These are phyloP conservation scores for Odontocerum albicorne DNA, from an alignment of 2,888 invertebrate species.

Conservation along the genomic window DNA sequence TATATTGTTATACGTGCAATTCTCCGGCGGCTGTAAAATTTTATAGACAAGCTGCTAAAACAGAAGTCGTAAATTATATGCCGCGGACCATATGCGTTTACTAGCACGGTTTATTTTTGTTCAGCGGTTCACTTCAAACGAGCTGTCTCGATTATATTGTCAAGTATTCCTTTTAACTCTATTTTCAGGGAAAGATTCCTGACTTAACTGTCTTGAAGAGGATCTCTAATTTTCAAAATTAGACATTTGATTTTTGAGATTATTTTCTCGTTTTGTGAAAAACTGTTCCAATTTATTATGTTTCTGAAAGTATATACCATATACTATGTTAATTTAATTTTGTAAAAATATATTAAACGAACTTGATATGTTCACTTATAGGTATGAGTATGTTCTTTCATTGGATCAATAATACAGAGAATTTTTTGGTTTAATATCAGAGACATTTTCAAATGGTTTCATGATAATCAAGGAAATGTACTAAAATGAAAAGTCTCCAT, in stretches of 20 bases:
- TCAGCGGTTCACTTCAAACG: not conserved
- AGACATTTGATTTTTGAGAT: not conserved
- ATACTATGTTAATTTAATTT: not conserved
- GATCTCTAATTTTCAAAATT: too few relatives aligned
- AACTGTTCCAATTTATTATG: not conserved
- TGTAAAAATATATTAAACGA: too few relatives aligned
- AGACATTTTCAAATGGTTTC: not conserved
- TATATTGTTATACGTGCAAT: conserved; percentile 26
- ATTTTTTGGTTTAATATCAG: too few relatives aligned
- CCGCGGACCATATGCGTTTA: conserved; percentile 15
- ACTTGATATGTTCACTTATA: too few relatives aligned
- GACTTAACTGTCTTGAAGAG: too few relatives aligned
- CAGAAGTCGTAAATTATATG: conserved; percentile 18
- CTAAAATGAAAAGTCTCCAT: too few relatives aligned
- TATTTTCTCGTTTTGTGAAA: not conserved
- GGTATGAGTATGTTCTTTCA: too few relatives aligned
- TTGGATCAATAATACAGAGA: too few relatives aligned
- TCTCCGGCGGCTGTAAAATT: conserved; percentile 21
- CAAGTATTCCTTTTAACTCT: too few relatives aligned
- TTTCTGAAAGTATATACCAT: not conserved
- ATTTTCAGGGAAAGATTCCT: too few relatives aligned
- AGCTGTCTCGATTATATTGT: too few relatives aligned
- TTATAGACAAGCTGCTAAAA: conserved; percentile 21
- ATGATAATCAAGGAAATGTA: too few relatives aligned
- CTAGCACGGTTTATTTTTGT: conserved; percentile 4